phyloP scores from a whole-genome alignment of 2,888 invertebrate species.

The Rosalia funebris region DNA sequence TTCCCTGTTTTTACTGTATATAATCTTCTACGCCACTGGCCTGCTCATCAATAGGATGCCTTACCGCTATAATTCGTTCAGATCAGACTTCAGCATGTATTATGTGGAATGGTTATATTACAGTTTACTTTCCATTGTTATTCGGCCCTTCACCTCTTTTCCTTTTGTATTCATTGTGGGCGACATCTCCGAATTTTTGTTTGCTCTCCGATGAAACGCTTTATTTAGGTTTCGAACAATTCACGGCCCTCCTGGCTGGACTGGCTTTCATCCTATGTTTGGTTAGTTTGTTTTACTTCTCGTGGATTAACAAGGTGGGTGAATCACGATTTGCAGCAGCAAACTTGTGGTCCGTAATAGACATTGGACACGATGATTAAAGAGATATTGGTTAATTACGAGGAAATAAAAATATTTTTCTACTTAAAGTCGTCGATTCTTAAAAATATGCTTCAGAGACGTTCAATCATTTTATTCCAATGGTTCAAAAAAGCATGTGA shows the following conservation, averaged over 20 bases:
- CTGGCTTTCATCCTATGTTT: not conserved
- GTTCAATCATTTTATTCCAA: too few species aligned
- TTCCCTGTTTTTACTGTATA: not conserved
- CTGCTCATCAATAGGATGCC: constrained; percentile 42
- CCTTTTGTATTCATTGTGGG: constrained; percentile 45
- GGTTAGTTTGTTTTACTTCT: not conserved
- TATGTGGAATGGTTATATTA: constrained; percentile 33
- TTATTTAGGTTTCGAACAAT: constrained; percentile 22
- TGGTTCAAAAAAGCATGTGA: too few species aligned
- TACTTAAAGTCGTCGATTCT: too few species aligned
- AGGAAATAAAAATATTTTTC: too few species aligned
- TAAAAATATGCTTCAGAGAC: too few species aligned
- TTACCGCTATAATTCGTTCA: constrained; percentile 7
- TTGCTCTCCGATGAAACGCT: constrained; percentile 36
- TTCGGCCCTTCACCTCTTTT: constrained; percentile 35
- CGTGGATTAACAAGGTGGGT: too few species aligned
- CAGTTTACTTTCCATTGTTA: constrained; percentile 37
- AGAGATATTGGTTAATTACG: too few species aligned
- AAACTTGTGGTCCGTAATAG: too few species aligned
- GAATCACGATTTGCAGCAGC: too few species aligned
- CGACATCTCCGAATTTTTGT: constrained; percentile 39
- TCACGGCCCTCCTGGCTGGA: not conserved
- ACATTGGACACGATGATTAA: too few species aligned
- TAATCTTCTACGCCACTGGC: constrained; percentile 17
- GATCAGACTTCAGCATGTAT: constrained; percentile 3